Base-by-base conservation (phyloP, 2,113 vertebrate species). In the Piaya cayana region DNA sequence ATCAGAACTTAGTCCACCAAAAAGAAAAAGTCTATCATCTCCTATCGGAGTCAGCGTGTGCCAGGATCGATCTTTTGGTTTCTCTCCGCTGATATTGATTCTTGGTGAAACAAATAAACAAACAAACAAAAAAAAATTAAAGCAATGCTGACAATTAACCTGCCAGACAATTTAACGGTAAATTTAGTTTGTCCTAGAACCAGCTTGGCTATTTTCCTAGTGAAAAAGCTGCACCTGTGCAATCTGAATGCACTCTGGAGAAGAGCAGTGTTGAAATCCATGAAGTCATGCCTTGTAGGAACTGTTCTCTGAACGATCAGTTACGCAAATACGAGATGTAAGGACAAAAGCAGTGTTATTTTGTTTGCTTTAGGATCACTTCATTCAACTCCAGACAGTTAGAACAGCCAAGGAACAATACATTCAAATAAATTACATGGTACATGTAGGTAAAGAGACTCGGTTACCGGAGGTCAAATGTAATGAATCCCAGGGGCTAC, bases 1-100 rank as follows among this genome's bases (percentile, higher is more conserved):
- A 88, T 99, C 98, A 56, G 98, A 97, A 91, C 99, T 99, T 85
- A 99, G 97, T 67, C 99, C 99, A 83, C 99, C 99, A 96, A 99
- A 99, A 58, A 99, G 96, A 87, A 99, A 99, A 71, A 99, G 97
- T 49, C 98, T 97, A 90, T 95, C 97, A 43, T 99, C 98, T 68
- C 98, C 98, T 65, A 99, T 97, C 0, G 99, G 96, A 18, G 99
- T 99, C 93, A 99, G 86, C 0, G 99, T 98, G 93, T 99, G 99
- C 99, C 99, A 99, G 5, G 99, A 99, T 36, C 99, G 98, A 79
- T 99, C 98, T 62, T 97, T 97, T 17, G 99, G 99, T 36, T 95
- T 94, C 85, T 97, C 85, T 83, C 98, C 98, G 90, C 96, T 98
- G 86, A 95, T 86, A 60, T 97, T 94, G 90, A 98, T 97, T 95